A percentile compares a stretch with the other conserved stretches of the same genome.
These are phyloP conservation scores for Thalassaphorura encarpata DNA, from an alignment of 1,140 invertebrate species.

Conservation along the genomic window DNA sequence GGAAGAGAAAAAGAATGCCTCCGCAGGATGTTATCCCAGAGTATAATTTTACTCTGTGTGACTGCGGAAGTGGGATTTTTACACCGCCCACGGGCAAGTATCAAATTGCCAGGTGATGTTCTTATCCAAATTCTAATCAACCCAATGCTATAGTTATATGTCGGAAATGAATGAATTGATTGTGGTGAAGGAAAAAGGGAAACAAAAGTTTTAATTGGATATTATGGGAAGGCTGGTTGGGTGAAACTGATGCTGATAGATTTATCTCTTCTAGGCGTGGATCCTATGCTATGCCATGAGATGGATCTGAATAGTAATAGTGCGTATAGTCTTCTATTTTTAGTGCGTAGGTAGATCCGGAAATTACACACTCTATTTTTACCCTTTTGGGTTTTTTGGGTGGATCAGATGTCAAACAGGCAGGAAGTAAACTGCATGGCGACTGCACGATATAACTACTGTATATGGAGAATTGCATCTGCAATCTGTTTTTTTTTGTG, in stretches of 20 bases:
- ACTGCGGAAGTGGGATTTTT: slow-evolving; percentile 12
- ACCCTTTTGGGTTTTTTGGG: no score
- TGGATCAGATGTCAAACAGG: no score
- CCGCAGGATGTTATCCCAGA: slow-evolving; percentile 5
- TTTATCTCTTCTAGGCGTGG: not conserved
- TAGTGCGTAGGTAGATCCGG: no score
- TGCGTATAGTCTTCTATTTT: no score
- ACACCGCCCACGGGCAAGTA: slow-evolving; percentile 9
- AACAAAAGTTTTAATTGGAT: not conserved
- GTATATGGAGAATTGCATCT: no score
- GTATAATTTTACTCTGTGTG: slow-evolving; percentile 8
- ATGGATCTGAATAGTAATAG: no score
- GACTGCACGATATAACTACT: no score
- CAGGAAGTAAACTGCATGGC: no score
- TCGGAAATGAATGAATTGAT: not conserved
- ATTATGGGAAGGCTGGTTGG: not conserved
- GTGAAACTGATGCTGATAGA: not conserved
- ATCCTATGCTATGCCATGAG: not conserved
- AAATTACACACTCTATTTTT: no score
- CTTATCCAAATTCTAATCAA: not conserved
- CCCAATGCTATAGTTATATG: not conserved
- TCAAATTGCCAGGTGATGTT: slow-evolving; percentile 9
- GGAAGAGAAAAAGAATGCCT: slow-evolving; percentile 5
- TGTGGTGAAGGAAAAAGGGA: not conserved
- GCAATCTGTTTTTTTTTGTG: no score